Percentiles rank a stretch among this genome's conserved stretches.
Conservation (phyloP, 2,888 invertebrate genomes). For the Ephialtes manifestator region DNA sequence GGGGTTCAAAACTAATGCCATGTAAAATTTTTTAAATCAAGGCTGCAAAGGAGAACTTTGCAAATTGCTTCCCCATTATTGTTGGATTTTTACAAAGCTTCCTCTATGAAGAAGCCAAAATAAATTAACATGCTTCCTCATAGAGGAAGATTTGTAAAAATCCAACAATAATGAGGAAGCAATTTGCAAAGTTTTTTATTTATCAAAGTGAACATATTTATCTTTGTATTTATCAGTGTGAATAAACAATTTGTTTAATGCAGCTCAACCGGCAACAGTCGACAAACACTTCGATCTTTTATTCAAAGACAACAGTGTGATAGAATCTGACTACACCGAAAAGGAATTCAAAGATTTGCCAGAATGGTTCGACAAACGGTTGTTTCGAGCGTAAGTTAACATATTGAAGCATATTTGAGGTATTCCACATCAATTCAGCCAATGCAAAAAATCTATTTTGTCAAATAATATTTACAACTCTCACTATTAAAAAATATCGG, state of each 20-base stretch:
- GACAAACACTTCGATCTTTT: slow-evolving; percentile 76
- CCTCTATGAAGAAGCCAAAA: no score
- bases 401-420: neutral
- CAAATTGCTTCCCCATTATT: no score
- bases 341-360: slow-evolving; percentile 87
- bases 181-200: no score
- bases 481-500: no score
- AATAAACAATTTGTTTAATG: slow-evolving; percentile 26
- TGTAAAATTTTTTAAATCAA: no score
- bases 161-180: no score
- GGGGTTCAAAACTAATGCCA: no score
- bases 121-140: no score
- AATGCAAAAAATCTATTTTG: neutral
- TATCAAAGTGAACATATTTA: neutral
- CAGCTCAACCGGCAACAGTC: slow-evolving; percentile 76
- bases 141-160: no score
- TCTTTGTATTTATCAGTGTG: neutral
- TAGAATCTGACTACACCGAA: slow-evolving; percentile 65
- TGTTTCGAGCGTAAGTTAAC: slow-evolving; percentile 85
- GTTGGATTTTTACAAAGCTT: no score
- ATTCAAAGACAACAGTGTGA: slow-evolving; percentile 62
- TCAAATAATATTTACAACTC: no score
- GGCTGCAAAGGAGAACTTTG: no score
- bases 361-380: slow-evolving; percentile 89
- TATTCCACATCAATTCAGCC: neutral